Percentiles rank a stretch among this genome's conserved stretches.
Conservation (phyloP, 1,140 invertebrate genomes). For the Cydia strobilella region DNA sequence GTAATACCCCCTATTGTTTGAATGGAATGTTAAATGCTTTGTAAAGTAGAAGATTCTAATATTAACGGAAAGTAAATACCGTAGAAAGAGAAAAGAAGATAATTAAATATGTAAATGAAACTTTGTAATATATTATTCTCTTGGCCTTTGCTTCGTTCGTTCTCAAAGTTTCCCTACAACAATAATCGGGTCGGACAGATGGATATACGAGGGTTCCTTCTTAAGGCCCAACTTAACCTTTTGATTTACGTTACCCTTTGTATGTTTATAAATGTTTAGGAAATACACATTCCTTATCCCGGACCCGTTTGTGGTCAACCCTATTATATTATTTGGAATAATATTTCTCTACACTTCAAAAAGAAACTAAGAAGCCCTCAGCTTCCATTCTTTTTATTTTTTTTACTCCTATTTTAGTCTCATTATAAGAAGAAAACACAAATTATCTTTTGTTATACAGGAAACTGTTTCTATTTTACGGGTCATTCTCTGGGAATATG, state of each 20-base stretch:
- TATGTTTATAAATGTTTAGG: constrained; percentile 20
- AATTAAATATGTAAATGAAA: not conserved
- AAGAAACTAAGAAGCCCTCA: not conserved
- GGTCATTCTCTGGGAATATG: no score
- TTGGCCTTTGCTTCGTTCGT: not conserved
- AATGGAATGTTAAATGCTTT: no score
- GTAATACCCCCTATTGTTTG: no score
- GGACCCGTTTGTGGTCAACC: not conserved
- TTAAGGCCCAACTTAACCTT: constrained; percentile 18
- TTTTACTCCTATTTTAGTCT: not conserved
- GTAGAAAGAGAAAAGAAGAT: not conserved
- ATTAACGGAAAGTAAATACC: no score
- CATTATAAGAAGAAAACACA: not conserved
- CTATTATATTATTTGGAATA: constrained; percentile 18
- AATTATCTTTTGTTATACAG: no score
- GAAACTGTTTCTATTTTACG: no score
- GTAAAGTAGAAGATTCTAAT: no score
- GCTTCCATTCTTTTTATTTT: not conserved
- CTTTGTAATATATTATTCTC: not conserved
- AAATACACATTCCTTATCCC: constrained; percentile 2
- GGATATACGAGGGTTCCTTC: not conserved
- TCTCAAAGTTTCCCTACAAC: not conserved
- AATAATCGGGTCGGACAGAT: constrained; percentile 10
- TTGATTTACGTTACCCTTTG: constrained; percentile 23
- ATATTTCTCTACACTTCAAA: not conserved